phyloP scores from a whole-genome alignment of 2,888 invertebrate species.

The Lochmaea capreae region DNA sequence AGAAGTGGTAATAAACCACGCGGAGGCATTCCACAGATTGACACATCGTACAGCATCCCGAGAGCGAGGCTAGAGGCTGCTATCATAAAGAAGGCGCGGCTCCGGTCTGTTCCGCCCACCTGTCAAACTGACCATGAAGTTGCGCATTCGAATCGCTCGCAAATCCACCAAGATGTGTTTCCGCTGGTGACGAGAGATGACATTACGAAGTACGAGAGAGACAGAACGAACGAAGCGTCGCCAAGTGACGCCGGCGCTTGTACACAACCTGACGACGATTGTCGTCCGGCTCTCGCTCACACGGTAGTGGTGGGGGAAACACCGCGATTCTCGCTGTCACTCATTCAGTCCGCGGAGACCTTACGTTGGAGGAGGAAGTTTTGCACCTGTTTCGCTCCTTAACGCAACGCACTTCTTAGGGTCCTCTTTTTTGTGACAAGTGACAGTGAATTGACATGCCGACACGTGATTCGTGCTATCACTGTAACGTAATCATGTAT shows the following conservation, averaged over 20 bases:
- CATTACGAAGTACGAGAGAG: slow-evolving; percentile 51
- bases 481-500: slow-evolving; percentile 41
- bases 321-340: slow-evolving; percentile 64
- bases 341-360: slow-evolving; percentile 66
- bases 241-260: slow-evolving; percentile 63
- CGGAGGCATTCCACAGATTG: slow-evolving; percentile 51
- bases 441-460: slow-evolving; percentile 32
- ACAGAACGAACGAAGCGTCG: slow-evolving; percentile 53
- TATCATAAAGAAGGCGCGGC: slow-evolving; percentile 60
- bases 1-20: slow-evolving; percentile 53
- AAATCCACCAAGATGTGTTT: slow-evolving; percentile 59
- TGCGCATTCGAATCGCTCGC: slow-evolving; percentile 60
- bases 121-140: slow-evolving; percentile 65
- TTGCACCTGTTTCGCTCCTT: slow-evolving; percentile 49
- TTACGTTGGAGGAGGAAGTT: slow-evolving; percentile 60
- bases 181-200: slow-evolving; percentile 65
- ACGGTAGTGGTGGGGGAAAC: slow-evolving; percentile 60
- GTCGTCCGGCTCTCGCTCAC: slow-evolving; percentile 49
- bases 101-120: slow-evolving; percentile 58
- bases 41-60: slow-evolving; percentile 51
- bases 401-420: slow-evolving; percentile 14
- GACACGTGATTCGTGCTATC: slow-evolving; percentile 20
- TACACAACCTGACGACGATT: slow-evolving; percentile 58
- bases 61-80: slow-evolving; percentile 61
- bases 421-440: slow-evolving; percentile 26